These are phyloP conservation scores for Chiroxiphia lanceolata DNA, from an alignment of 2,797 vertebrate species.

Conservation along the genomic window DNA sequence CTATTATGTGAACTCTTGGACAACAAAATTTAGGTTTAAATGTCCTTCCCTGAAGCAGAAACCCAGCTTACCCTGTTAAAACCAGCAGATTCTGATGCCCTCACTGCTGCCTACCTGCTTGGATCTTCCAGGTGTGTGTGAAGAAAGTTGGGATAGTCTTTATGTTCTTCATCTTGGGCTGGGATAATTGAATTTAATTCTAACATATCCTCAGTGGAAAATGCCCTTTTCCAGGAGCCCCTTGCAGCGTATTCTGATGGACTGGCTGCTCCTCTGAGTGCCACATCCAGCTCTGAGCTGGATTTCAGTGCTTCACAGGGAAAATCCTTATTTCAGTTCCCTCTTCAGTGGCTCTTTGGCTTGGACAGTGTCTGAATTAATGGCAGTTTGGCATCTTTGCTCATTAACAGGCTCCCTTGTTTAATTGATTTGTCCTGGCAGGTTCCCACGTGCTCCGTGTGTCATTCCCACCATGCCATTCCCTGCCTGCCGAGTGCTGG, in stretches of 20 bases:
- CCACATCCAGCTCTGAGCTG: not conserved
- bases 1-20: not conserved
- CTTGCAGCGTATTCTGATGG: not conserved
- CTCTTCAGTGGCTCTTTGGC: constrained; percentile 28
- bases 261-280: not conserved
- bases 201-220: not conserved
- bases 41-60: not conserved
- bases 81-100: not conserved
- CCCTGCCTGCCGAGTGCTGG: not conserved
- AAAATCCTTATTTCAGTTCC: constrained; percentile 42
- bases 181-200: not conserved
- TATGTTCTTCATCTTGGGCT: not conserved
- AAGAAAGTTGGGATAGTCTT: not conserved
- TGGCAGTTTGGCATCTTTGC: constrained; percentile 43
- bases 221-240: not conserved
- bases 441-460: not conserved
- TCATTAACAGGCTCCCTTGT: constrained; percentile 35
- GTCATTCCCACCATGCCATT: constrained; percentile 14
- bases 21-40: not conserved
- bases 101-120: not conserved
- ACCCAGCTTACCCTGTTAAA: not conserved
- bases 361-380: constrained; percentile 40
- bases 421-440: constrained; percentile 64
- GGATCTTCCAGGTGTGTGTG: not conserved
- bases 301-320: not conserved